Base-by-base conservation (phyloP, 2,113 vertebrate genomes). In the Cinclus cinclus region DNA sequence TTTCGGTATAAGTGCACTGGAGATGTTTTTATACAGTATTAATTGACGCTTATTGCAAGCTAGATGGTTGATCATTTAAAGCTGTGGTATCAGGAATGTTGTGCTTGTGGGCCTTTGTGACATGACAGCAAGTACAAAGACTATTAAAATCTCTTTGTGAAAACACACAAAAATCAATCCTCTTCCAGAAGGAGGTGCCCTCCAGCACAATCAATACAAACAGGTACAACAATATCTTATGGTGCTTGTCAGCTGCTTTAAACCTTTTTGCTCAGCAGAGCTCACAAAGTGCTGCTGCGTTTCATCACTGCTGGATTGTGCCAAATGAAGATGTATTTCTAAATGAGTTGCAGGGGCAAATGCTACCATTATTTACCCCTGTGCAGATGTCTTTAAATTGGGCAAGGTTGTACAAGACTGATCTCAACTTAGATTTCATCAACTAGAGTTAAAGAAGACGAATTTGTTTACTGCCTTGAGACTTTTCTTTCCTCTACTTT, bases 131-230 rank as follows among this genome's bases (percentile, higher is more conserved):
- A 91, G 68, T 83, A 95, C 96, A 97, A 97, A 97, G 91, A 96
- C 96, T 97, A 97, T 96, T 98, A 98, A 98, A 97, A 98, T 96
- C 65, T 37, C 96, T 97, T 97, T 94, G 90, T 94, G 97, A 96
- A 97, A 97, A 97, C 59, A 87, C 69, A 92, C 50, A 85, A 94
- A 98, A 98, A 98, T 98, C 97, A 98, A 98, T 98, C 94, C 60
- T 96, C 93, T 95, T 97, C 96, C 96, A 97, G 89, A 87, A 98
- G 97, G 97, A 97, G 97, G 94, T 98, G 97, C 95, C 97, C 89
- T 97, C 89, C 71, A 81, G 96, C 89, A 91, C 73, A 96, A 98
- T 98, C 97, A 92, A 98, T 98, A 95, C 63, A 91, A 81, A 77
- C 78, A 79, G 94, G 90, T 73, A 93, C 94, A 95, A 91, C 73